Conservation (phyloP, 2,113 vertebrate species). For the Bufo bufo region DNA sequence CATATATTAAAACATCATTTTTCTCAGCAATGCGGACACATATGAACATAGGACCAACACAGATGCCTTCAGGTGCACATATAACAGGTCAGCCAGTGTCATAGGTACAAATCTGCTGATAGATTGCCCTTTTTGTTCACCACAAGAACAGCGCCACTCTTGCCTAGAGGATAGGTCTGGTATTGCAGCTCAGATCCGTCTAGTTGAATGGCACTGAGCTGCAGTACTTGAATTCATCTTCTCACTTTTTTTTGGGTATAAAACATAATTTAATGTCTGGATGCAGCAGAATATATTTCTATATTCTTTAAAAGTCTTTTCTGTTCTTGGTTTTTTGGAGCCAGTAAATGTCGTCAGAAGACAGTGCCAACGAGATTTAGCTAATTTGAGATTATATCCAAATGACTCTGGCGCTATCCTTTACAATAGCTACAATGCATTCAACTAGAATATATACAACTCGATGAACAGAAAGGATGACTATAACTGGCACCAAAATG, state of each 20-base stretch:
- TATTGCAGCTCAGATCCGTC: not conserved
- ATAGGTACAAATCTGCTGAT: too few relatives aligned
- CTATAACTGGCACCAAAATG: slow-evolving; percentile 37
- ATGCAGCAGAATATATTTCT: not conserved
- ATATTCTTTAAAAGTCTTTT: not conserved
- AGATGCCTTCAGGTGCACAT: too few relatives aligned
- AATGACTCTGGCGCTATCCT: not conserved
- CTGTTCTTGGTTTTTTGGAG: not conserved
- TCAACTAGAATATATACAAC: not conserved
- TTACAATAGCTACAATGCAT: not conserved
- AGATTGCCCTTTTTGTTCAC: too few relatives aligned
- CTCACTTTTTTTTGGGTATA: not conserved
- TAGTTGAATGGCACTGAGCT: not conserved
- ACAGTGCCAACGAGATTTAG: not conserved
- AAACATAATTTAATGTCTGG: not conserved
- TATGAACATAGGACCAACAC: too few relatives aligned
- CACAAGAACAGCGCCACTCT: too few relatives aligned
- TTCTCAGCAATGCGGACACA: too few relatives aligned
- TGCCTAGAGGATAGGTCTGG: not conserved
- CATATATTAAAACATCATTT: too few relatives aligned
- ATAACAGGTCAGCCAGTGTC: too few relatives aligned
- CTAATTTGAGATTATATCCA: slow-evolving; percentile 20
- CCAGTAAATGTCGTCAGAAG: not conserved
- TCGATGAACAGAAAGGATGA: not conserved
- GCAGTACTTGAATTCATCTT: not conserved